Evolutionary conservation across 2,888 invertebrate species (phyloP).

Genomic region (Serripes groenlandicus): DNA sequence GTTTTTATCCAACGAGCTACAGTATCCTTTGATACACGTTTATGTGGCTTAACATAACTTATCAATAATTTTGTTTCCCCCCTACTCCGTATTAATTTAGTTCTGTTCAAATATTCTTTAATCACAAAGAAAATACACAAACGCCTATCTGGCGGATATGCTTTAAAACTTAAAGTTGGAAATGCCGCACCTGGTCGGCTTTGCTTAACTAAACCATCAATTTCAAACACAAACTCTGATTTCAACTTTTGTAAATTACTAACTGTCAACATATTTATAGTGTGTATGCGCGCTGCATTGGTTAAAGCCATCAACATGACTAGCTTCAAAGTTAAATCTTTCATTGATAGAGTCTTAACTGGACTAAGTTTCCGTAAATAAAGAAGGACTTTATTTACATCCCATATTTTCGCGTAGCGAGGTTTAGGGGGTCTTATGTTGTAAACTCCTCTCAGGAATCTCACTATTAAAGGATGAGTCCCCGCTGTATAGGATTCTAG

Average conservation of each 20-base stretch:
- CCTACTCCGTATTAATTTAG: not conserved
- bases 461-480: conserved; percentile 11
- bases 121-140: conserved; percentile 16
- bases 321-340: conserved; percentile 16
- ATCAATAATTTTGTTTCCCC: conserved; percentile 15
- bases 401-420: no score
- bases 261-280: conserved; percentile 12
- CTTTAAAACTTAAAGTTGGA: not conserved
- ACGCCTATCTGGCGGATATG: conserved; percentile 28
- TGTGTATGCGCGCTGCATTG: conserved; percentile 13
- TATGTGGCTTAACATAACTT: conserved; percentile 37
- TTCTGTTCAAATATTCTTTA: conserved; percentile 30
- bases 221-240: conserved; percentile 6
- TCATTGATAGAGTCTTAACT: not conserved
- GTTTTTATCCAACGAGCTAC: conserved; percentile 37
- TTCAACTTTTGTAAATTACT: conserved; percentile 1
- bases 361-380: conserved; percentile 12
- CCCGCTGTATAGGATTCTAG: conserved; percentile 5
- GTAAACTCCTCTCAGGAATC: conserved; percentile 14
- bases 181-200: conserved; percentile 6
- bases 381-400: conserved; percentile 5
- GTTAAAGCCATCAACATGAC: conserved; percentile 18
- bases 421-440: conserved; percentile 1
- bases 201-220: conserved; percentile 4
- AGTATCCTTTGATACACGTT: conserved; percentile 27